Evolutionary conservation across 1,140 invertebrate genomes (phyloP), one percentile per base, ranked within the genome.

Genomic region (Drosophila ficusphila): DNA sequence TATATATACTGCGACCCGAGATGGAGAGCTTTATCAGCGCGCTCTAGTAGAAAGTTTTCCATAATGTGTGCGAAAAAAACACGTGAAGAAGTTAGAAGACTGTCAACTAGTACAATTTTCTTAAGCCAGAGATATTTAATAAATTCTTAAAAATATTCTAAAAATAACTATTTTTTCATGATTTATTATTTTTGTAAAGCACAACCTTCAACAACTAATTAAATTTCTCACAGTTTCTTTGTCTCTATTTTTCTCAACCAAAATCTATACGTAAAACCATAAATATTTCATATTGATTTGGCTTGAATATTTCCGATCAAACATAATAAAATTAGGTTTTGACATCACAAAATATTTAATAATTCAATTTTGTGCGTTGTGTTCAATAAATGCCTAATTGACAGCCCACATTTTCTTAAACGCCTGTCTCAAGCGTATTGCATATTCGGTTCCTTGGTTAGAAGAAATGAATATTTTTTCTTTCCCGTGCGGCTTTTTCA

Each of bases 51-150:
- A 79, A 82, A 82, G 67, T 82, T 82, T 82, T 79, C 72, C 68
- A 76, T 82, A 82, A 82, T 79, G 78, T 82, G 78, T 82, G 76
- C 61, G 64, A 81, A 79, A 81, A 81, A 81, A 79, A 81, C n/a
- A 61, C 71, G 64, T 42, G 6, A 57, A 33, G 36, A 48, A 33
- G 23, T 41, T 19, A 65, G 27, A 79, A 81, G 73, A 82, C 78
- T 76, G 53, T 79, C 77, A 79, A 67, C 70, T n/a, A n/a, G n/a
- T n/a, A n/a, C n/a, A n/a, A n/a, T n/a, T n/a, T n/a, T n/a, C n/a
- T n/a, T n/a, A n/a, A n/a, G n/a, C n/a, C n/a, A n/a, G n/a, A n/a
- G n/a, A n/a, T n/a, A n/a, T n/a, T n/a, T n/a, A n/a, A n/a, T n/a
- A n/a, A n/a, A n/a, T n/a, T n/a, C n/a, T n/a, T n/a, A n/a, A n/a